phyloP scores from a whole-genome alignment of 1,140 invertebrate genomes.

The Stratiolaelaps scimitus region DNA sequence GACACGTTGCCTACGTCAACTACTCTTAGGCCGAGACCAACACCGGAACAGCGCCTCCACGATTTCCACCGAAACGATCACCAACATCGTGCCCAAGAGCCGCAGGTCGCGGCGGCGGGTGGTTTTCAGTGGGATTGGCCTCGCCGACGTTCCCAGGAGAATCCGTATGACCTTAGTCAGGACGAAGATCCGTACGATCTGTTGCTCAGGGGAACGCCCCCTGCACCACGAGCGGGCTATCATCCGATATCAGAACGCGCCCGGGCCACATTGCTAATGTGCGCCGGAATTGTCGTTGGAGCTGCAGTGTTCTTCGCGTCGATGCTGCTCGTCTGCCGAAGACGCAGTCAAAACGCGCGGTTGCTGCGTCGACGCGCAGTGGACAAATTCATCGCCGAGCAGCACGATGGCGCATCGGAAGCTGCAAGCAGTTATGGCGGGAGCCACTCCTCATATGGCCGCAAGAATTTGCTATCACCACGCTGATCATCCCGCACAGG shows the following conservation, averaged over 20 bases:
- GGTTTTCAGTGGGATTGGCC: no score
- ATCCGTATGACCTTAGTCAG: no score
- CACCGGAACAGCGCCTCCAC: no score
- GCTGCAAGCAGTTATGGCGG: constrained; percentile 20
- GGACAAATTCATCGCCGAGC: constrained; percentile 1
- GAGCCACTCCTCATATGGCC: constrained; percentile 15
- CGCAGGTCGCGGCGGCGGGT: not conserved
- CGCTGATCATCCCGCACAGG: no score
- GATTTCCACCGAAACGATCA: no score
- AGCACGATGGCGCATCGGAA: constrained; percentile 9
- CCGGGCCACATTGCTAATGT: constrained; percentile 17
- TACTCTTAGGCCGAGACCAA: no score
- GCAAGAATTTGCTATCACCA: not conserved
- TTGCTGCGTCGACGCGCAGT: not conserved
- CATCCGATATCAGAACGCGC: not conserved
- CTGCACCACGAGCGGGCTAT: not conserved
- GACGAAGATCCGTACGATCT: not conserved
- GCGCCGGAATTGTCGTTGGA: constrained; percentile 6
- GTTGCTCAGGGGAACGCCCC: constrained; percentile 1
- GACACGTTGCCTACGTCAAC: no score
- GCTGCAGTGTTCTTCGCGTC: constrained; percentile 17
- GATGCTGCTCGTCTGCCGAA: constrained; percentile 9
- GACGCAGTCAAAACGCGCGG: constrained; percentile 4
- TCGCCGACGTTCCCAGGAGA: no score
- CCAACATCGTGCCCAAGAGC: not conserved